These are phyloP conservation scores for Pogonomyrmex californicus DNA, from an alignment of 1,140 invertebrate genomes.

Conservation along the genomic window DNA sequence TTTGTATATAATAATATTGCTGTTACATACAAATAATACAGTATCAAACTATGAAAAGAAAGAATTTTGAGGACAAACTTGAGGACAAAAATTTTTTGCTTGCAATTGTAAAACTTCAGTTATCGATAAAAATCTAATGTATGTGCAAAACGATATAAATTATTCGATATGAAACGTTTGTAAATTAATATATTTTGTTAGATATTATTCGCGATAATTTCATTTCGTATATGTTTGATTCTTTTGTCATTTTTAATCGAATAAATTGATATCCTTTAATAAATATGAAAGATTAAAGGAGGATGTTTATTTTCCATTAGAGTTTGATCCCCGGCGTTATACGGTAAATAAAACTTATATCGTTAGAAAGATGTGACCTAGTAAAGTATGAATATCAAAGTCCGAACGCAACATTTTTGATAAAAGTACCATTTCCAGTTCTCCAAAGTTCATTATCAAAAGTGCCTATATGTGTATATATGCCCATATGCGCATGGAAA, in stretches of 20 bases:
- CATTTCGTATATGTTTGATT: slow-evolving; percentile 13
- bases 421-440: no score
- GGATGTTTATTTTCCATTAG: no score
- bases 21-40: slow-evolving; percentile 14
- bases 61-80: not conserved
- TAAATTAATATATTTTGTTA: slow-evolving; percentile 1
- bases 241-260: slow-evolving; percentile 2
- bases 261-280: slow-evolving; percentile 45
- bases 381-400: no score
- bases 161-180: slow-evolving; percentile 8
- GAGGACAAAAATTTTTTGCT: not conserved
- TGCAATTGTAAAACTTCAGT: not conserved
- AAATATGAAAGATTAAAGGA: slow-evolving; percentile 15
- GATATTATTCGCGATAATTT: slow-evolving; percentile 38
- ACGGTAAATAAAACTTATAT: no score
- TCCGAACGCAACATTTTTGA: no score
- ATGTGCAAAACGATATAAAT: not conserved
- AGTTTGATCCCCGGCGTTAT: no score
- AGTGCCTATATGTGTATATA: no score
- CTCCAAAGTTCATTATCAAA: no score
- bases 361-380: no score
- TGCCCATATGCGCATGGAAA: no score
- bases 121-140: not conserved
- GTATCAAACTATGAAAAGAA: not conserved
- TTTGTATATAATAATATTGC: slow-evolving; percentile 14